phyloP scores from a whole-genome alignment of 2,113 vertebrate genomes.

The Ptyas mucosa region DNA sequence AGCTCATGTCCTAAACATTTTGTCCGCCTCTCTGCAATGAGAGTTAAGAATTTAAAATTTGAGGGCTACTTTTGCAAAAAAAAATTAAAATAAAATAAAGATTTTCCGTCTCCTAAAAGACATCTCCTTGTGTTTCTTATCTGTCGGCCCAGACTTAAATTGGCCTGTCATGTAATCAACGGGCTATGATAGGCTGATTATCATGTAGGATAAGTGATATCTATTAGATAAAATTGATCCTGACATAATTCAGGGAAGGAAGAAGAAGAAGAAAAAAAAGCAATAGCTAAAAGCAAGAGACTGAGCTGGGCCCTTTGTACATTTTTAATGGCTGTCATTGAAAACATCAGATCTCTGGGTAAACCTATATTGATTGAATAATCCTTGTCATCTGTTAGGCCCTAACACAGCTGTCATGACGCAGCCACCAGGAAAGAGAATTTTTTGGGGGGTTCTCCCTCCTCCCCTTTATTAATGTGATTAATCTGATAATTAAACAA shows the following conservation, averaged over 20 bases:
- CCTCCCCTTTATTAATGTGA: neutral
- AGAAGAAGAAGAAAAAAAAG: constrained; percentile 35
- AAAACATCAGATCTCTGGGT: constrained; percentile 67
- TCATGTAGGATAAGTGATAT: constrained; percentile 73
- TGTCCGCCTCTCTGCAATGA: neutral
- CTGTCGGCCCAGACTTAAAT: constrained; percentile 62
- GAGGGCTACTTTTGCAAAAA: constrained; percentile 28
- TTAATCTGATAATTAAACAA: neutral
- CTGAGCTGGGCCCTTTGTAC: constrained; percentile 63
- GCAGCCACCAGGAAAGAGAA: constrained; percentile 75
- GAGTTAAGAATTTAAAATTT: neutral
- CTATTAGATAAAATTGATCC: constrained; percentile 73
- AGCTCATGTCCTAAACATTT: neutral
- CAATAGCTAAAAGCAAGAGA: constrained; percentile 64
- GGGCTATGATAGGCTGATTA: constrained; percentile 70
- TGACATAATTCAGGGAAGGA: constrained; percentile 61
- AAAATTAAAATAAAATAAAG: constrained; percentile 8
- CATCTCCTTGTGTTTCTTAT: constrained; percentile 63
- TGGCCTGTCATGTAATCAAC: constrained; percentile 70
- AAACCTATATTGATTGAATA: constrained; percentile 78
- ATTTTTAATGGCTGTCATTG: constrained; percentile 67
- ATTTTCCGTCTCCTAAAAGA: constrained; percentile 44
- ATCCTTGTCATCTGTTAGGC: constrained; percentile 82
- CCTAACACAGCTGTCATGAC: constrained; percentile 83
- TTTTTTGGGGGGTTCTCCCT: neutral